Evolutionary conservation across 2,888 invertebrate genomes (phyloP).

Genomic region (Pachycephus smyrnensis): DNA sequence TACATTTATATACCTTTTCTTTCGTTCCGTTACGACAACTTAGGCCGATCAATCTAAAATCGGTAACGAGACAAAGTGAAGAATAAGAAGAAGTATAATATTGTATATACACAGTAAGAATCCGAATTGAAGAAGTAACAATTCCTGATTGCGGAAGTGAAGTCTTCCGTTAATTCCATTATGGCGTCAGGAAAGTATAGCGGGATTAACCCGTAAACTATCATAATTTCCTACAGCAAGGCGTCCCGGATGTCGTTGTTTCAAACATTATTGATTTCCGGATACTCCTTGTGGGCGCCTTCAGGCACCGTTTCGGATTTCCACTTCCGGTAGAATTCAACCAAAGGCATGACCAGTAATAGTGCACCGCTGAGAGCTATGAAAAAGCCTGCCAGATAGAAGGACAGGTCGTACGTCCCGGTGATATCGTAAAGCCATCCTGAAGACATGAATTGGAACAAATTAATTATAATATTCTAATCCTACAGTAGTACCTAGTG

Average conservation of each 20-base stretch:
- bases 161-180: background rate
- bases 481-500: background rate
- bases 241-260: background rate
- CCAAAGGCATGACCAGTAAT: conserved; percentile 68
- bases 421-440: conserved; percentile 87
- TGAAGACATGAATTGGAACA: conserved; percentile 62
- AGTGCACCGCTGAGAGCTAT: conserved; percentile 81
- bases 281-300: background rate
- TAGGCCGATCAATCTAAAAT: background rate
- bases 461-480: background rate
- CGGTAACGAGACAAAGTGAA: background rate
- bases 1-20: background rate
- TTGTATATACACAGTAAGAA: background rate
- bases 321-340: conserved; percentile 53
- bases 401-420: conserved; percentile 81
- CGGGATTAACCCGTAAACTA: background rate
- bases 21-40: background rate
- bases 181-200: background rate
- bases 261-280: conserved; percentile 1
- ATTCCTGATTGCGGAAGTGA: background rate
- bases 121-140: background rate
- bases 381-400: conserved; percentile 85
- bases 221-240: background rate
- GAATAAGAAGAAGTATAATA: too few species aligned
- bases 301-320: background rate